Base-by-base conservation (phyloP, 2,888 invertebrate species). In the Artemia sp. region DNA sequence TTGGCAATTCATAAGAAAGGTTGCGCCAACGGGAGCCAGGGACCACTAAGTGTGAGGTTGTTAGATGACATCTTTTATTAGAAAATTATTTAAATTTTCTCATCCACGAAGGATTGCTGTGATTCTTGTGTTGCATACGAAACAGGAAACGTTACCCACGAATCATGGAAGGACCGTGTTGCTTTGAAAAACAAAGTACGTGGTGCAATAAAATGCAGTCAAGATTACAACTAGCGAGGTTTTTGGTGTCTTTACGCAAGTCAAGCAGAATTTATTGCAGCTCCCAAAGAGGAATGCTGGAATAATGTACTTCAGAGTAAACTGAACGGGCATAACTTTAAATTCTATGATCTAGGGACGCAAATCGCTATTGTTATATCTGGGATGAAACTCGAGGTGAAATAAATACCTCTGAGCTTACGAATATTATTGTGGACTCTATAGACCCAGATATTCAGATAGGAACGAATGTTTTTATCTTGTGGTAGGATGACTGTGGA, bases 51-150 rank as follows among this genome's bases (percentile, higher is more conserved):
- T 53, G 58, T 53, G 7, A 53, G 58, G 58, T 7, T 53, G 12
- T 53, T 53, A 2, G 5, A 14, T n/a, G 12, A 14, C 12, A 53
- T 7, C 58, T 53, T 12, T 38, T 7, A 53, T 53, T 7, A 53
- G 58, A 53, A 53, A 53, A 53, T 53, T 51, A 67, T 72, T 10
- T 64, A 51, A 0, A 14, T 72, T 2, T 70, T 68, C 38, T 53
- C 58, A 53, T 7, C 14, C 5, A 53, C 2, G 58, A 53, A 53
- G 53, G 53, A 53, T 53, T 19, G 19, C 19, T 19, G 19, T 19
- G 19, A 19, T 19, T 19, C 19, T 19, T 19, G 19, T 19, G n/a
- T n/a, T 53, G n/a, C 53, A n/a, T n/a, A 53, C 58, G 14, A 53
- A 14, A 53, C 1, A 53, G 58, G 58, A 53, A 53, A 5, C 14